Percentiles rank a stretch among this genome's conserved stretches.
Conservation (phyloP, 2,797 vertebrate species). For the Hephaestus fuliginosus region DNA sequence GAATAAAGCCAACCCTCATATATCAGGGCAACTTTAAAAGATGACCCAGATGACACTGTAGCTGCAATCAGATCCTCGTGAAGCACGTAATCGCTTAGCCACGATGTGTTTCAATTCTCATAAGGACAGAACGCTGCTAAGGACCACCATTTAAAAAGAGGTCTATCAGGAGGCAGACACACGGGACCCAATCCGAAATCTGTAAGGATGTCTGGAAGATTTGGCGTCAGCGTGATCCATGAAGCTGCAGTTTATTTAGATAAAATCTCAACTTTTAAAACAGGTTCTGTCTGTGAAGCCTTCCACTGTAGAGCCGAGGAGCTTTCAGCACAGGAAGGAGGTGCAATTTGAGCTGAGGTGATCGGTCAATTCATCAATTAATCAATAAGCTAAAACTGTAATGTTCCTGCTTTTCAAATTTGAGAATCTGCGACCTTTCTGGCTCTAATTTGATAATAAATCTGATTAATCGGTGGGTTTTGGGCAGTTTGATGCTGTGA, state of each 20-base stretch:
- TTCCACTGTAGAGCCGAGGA: background rate
- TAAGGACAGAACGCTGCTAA: slow-evolving; percentile 37
- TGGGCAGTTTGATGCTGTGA: no score
- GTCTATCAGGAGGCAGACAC: background rate
- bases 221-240: background rate
- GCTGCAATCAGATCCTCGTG: slow-evolving; percentile 63
- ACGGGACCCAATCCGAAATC: background rate
- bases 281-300: background rate
- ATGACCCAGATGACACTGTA: slow-evolving; percentile 62
- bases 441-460: no score
- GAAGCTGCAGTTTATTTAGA: background rate
- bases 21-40: slow-evolving; percentile 70
- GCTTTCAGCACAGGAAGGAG: background rate
- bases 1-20: slow-evolving; percentile 73
- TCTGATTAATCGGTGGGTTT: accelerated
- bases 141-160: slow-evolving; percentile 13
- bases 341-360: background rate
- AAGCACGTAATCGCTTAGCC: slow-evolving; percentile 49
- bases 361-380: background rate
- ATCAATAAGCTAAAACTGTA: background rate
- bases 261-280: slow-evolving; percentile 3
- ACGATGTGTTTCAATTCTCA: slow-evolving; percentile 46
- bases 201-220: background rate
- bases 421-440: background rate
- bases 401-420: background rate